A percentile compares a stretch with the other conserved stretches of the same genome.
Evolutionary conservation across 1,140 invertebrate species (phyloP).

Genomic region (Cheumatopsyche charites): DNA sequence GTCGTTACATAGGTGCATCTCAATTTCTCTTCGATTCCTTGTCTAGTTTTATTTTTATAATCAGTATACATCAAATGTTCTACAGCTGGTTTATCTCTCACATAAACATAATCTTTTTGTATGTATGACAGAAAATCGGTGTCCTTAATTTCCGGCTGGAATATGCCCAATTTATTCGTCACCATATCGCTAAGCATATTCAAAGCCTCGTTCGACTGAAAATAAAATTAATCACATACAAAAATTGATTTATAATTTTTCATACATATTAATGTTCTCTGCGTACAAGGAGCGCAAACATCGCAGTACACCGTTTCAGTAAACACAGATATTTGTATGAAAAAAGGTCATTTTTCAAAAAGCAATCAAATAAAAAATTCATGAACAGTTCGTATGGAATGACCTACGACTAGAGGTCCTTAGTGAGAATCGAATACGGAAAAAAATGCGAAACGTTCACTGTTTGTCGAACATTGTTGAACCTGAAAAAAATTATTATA

Average conservation of each 20-base stretch:
- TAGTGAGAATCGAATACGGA: background rate
- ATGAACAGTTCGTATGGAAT: slow-evolving; percentile 4
- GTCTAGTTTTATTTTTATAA: slow-evolving; percentile 67
- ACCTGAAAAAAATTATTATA: too few relatives aligned
- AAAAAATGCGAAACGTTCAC: too few relatives aligned
- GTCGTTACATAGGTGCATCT: slow-evolving; percentile 77
- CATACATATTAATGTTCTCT: background rate
- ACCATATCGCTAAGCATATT: slow-evolving; percentile 56
- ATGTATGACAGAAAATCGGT: slow-evolving; percentile 59
- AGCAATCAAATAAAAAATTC: slow-evolving; percentile 33
- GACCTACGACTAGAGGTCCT: background rate
- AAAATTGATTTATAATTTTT: background rate
- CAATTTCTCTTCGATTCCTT: slow-evolving; percentile 63
- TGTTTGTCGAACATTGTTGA: too few relatives aligned
- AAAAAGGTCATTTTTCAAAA: slow-evolving; percentile 40
- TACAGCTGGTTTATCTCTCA: slow-evolving; percentile 69
- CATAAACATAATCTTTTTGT: slow-evolving; percentile 64
- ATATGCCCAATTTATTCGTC: slow-evolving; percentile 52
- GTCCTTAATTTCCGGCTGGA: slow-evolving; percentile 51
- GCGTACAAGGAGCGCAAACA: background rate
- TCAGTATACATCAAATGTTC: slow-evolving; percentile 71
- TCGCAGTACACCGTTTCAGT: background rate
- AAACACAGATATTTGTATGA: background rate
- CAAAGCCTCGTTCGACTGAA: slow-evolving; percentile 54
- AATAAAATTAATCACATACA: slow-evolving; percentile 22